A percentile compares a stretch with the other conserved stretches of the same genome.
These are phyloP conservation scores for Spea bombifrons DNA, from an alignment of 2,113 vertebrate species.

Conservation along the genomic window DNA sequence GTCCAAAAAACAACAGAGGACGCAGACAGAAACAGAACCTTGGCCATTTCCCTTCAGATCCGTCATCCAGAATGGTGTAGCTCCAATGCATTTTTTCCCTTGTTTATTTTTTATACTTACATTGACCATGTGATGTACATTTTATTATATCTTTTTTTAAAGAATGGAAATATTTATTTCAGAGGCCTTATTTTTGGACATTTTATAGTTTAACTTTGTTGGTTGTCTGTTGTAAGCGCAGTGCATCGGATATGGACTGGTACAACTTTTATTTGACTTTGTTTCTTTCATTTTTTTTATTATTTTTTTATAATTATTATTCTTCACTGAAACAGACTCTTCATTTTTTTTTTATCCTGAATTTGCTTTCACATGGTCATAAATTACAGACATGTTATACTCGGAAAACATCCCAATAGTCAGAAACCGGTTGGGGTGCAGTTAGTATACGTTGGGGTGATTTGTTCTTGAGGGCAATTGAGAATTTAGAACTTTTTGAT, in stretches of 20 bases:
- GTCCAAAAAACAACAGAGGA: slow-evolving; percentile 90
- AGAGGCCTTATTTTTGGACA: slow-evolving; percentile 90
- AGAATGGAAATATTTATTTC: slow-evolving; percentile 88
- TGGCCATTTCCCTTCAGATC: slow-evolving; percentile 92
- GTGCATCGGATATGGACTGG: slow-evolving; percentile 70
- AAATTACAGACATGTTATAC: slow-evolving; percentile 71
- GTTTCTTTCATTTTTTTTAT: slow-evolving; percentile 69
- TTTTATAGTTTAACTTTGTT: slow-evolving; percentile 73
- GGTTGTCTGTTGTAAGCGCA: slow-evolving; percentile 62
- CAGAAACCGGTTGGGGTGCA: slow-evolving; percentile 46
- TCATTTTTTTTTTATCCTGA: slow-evolving; percentile 61
- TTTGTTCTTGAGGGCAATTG: slow-evolving; percentile 9
- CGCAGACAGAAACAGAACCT: slow-evolving; percentile 94
- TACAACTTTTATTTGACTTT: slow-evolving; percentile 53
- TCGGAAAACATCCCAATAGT: slow-evolving; percentile 82
- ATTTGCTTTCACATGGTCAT: slow-evolving; percentile 74
- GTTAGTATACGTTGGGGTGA: background rate
- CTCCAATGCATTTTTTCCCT: slow-evolving; percentile 47
- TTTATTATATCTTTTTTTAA: slow-evolving; percentile 80
- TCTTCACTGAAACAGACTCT: slow-evolving; percentile 2
- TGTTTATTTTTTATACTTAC: slow-evolving; percentile 73
- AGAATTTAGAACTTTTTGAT: slow-evolving; percentile 10
- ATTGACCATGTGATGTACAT: slow-evolving; percentile 82
- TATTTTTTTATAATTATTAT: slow-evolving; percentile 62
- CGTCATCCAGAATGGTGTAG: slow-evolving; percentile 94